Base-by-base conservation (phyloP, 2,888 invertebrate genomes). In the Lasioglossum figueresi region DNA sequence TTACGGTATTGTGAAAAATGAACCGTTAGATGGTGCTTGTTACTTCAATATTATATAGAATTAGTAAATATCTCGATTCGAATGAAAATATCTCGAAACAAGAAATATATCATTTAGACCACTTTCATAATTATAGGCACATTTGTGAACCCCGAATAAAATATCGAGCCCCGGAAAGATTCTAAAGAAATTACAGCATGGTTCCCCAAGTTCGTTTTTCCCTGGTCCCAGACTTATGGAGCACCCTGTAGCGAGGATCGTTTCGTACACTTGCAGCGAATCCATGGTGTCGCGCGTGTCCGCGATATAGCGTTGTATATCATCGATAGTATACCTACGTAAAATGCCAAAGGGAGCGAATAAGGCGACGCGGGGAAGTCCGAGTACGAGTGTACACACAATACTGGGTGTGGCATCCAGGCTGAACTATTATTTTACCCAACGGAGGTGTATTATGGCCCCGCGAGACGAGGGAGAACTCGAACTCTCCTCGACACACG, bases 361-460 rank as follows among this genome's bases (percentile, higher is more conserved):
- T 84, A 91, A 90, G 92, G 91, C 89, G 88, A 84, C 86, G 84
- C 85, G 79, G 78, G 78, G 85, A 83, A 87, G 82, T 85, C 88
- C 79, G 81, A 84, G 87, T 86, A 88, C 82, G 88, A 91, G 90
- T 91, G 89, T 91, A 91, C 86, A 91, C 86, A 92, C 91, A 92
- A 93, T 92, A 88, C 93, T 91, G 93, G 93, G 93, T 92, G 93
- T 93, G 94, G 93, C 92, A 88, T 81, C 76, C 88, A 76, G 79
- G 75, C 81, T 70, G 83, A 89, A 85, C 87, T 88, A 88, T 90
- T 91, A 88, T 91, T 88, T 88, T 76, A 88, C 82, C 83, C 88
- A 84, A 72, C 80, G 83, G 77, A 82, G 82, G 74, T 88, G 83
- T 82, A 80, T 84, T 83, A 84, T 56, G 76, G 71, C 79, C 66